Percentiles rank a stretch among this genome's conserved stretches.
phyloP scores from a whole-genome alignment of 2,113 vertebrate species.

The Myrmecophaga tridactyla region DNA sequence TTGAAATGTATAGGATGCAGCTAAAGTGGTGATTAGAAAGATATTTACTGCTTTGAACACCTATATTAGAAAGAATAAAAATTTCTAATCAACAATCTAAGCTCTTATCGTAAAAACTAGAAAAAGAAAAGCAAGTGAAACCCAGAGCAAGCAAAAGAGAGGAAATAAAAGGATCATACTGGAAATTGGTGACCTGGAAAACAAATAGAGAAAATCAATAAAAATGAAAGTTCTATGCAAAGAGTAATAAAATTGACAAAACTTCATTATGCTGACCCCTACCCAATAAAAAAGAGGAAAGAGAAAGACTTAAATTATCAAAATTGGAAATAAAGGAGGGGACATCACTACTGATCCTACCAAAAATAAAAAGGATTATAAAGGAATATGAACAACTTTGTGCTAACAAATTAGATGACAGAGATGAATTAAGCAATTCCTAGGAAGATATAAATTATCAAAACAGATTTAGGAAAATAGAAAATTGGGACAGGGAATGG shows the following conservation, averaged over 20 bases:
- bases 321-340: not conserved
- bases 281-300: not conserved
- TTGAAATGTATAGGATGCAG: not conserved
- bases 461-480: not conserved
- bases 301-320: not conserved
- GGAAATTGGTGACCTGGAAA: not conserved
- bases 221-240: conserved; percentile 8
- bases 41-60: not conserved
- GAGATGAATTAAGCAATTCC: not conserved
- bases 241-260: not conserved
- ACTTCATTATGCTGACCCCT: not conserved
- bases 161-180: not conserved
- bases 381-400: not conserved
- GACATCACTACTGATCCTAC: not conserved
- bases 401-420: not conserved
- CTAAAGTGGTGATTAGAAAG: not conserved
- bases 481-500: not conserved
- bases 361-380: not conserved
- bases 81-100: not conserved
- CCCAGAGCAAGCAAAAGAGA: not conserved
- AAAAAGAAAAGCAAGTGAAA: not conserved
- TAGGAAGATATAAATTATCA: not conserved
- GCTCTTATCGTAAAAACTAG: not conserved
- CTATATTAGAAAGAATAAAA: not conserved
- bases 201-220: not conserved